Conservation (phyloP, 2,888 invertebrate species). For the Drosophila kambysellisi region DNA sequence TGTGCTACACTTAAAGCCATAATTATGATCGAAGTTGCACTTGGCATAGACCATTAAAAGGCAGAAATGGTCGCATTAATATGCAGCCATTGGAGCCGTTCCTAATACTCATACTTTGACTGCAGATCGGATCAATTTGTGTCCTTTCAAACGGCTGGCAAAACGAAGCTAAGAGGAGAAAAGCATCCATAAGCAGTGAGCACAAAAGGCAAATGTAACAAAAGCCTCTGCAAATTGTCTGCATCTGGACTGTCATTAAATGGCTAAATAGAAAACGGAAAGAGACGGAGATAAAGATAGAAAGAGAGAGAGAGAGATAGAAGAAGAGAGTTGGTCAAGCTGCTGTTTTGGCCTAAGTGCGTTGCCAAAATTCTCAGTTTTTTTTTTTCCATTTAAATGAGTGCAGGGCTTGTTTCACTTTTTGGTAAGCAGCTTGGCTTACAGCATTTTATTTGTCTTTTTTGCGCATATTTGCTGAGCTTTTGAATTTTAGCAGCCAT, state of each 20-base stretch:
- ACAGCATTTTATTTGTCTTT: slow-evolving; percentile 14
- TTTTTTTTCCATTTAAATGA: slow-evolving; percentile 17
- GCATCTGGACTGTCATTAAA: slow-evolving; percentile 9
- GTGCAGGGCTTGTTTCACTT: slow-evolving; percentile 15
- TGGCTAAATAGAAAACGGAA: not conserved
- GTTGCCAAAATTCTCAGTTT: slow-evolving; percentile 26
- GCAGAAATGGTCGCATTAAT: slow-evolving; percentile 18
- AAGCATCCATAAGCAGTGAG: slow-evolving; percentile 9
- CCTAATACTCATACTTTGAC: slow-evolving; percentile 36
- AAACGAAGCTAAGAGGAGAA: not conserved
- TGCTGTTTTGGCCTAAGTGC: slow-evolving; percentile 25
- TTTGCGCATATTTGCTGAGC: slow-evolving; percentile 59
- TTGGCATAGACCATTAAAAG: not conserved
- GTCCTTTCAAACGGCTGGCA: slow-evolving; percentile 5
- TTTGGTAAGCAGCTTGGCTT: slow-evolving; percentile 49
- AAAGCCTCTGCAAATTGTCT: slow-evolving; percentile 25
- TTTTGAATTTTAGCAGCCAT: slow-evolving; percentile 67
- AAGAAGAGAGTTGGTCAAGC: slow-evolving; percentile 5
- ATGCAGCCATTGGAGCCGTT: slow-evolving; percentile 25
- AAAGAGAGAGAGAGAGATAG: not conserved
- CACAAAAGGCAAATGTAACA: slow-evolving; percentile 44
- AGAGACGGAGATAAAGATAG: not conserved
- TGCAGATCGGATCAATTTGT: slow-evolving; percentile 38
- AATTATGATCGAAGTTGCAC: not conserved
- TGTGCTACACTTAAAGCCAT: not conserved